phyloP scores from a whole-genome alignment of 2,113 vertebrate genomes.

The Trogon melanurus region DNA sequence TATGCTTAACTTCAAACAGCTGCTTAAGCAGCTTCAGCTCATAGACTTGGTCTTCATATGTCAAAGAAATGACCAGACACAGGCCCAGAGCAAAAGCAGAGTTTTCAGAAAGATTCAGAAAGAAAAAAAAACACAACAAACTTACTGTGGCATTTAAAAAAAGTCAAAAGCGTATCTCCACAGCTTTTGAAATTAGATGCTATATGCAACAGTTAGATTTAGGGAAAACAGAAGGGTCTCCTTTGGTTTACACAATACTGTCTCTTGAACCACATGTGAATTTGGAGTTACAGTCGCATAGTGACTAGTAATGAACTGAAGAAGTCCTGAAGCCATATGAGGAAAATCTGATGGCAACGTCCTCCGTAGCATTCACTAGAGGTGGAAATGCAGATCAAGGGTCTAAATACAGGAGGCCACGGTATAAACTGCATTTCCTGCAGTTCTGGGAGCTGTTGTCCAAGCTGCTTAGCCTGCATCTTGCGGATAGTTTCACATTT shows the following conservation, averaged over 20 bases:
- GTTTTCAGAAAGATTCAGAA: not conserved
- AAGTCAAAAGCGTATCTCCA: not conserved
- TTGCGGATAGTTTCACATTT: not conserved
- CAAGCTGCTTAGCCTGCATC: not conserved
- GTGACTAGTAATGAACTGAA: not conserved
- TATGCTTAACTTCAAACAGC: conserved; percentile 36
- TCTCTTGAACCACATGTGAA: not conserved
- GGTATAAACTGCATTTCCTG: not conserved
- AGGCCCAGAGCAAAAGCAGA: not conserved
- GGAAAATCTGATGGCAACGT: not conserved
- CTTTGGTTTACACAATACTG: not conserved
- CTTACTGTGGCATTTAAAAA: not conserved
- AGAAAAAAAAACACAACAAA: not conserved
- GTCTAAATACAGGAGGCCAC: not conserved
- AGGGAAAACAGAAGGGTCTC: not conserved
- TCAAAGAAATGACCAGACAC: conserved; percentile 1
- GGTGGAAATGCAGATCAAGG: not conserved
- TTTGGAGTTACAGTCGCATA: not conserved
- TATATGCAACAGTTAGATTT: not conserved
- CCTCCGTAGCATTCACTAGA: not conserved
- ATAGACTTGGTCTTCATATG: not conserved
- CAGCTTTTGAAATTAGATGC: not conserved
- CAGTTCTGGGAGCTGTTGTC: not conserved
- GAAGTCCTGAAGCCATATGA: not conserved
- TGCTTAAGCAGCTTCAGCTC: not conserved